Conservation (phyloP, 2,113 vertebrate genomes). For the Dipodomys stephensi region DNA sequence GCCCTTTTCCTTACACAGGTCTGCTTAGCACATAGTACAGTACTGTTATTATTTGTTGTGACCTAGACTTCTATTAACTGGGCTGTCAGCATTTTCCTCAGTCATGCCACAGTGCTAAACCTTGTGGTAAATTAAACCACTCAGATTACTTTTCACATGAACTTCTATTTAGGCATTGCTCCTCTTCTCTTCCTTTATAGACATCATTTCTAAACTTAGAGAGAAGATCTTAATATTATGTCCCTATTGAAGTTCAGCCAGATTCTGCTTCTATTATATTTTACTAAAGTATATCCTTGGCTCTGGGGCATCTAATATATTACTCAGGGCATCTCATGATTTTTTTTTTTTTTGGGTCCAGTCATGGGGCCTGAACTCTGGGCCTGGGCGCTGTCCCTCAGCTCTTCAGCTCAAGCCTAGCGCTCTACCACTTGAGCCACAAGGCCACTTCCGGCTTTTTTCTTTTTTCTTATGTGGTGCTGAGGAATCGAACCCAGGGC, state of each 20-base stretch:
- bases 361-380: no score
- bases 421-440: no score
- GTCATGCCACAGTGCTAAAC: background rate
- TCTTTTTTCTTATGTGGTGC: no score
- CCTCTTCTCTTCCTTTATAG: background rate
- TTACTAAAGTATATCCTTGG: background rate
- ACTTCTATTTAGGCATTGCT: background rate
- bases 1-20: background rate
- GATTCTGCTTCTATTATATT: background rate
- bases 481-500: no score
- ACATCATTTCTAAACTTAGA: slow-evolving; percentile 21
- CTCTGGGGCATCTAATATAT: background rate
- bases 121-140: slow-evolving; percentile 32
- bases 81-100: background rate
- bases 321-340: background rate
- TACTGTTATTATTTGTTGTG: background rate
- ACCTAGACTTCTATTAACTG: background rate
- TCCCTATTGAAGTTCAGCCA: background rate
- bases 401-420: no score
- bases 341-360: background rate
- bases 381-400: no score
- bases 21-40: background rate
- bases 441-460: no score
- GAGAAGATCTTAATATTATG: background rate
- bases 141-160: slow-evolving; percentile 8